A percentile compares a stretch with the other conserved stretches of the same genome.
These are phyloP conservation scores for Megalurothrips usitatus DNA, from an alignment of 2,888 invertebrate species.

Conservation along the genomic window DNA sequence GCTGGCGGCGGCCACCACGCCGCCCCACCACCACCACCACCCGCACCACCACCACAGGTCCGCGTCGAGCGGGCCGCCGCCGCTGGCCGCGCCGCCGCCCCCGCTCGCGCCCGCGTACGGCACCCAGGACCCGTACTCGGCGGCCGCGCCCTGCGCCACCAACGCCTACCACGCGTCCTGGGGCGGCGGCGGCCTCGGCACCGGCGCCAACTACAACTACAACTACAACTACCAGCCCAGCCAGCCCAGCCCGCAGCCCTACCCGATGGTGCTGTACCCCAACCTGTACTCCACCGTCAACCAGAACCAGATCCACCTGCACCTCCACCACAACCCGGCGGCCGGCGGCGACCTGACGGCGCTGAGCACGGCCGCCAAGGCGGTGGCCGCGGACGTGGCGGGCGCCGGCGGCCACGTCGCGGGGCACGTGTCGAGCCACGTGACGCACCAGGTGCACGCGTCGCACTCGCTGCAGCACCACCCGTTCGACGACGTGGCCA, in stretches of 20 bases:
- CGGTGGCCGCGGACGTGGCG: slow-evolving; percentile 27
- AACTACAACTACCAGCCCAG: slow-evolving; percentile 59
- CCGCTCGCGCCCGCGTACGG: slow-evolving; percentile 34
- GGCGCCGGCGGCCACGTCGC: slow-evolving; percentile 29
- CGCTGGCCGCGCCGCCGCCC: slow-evolving; percentile 29
- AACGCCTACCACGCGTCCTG: slow-evolving; percentile 49
- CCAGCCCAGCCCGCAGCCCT: slow-evolving; percentile 45
- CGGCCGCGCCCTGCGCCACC: slow-evolving; percentile 43
- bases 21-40: slow-evolving; percentile 33
- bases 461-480: slow-evolving; percentile 34
- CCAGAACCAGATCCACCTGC: slow-evolving; percentile 81
- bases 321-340: slow-evolving; percentile 53
- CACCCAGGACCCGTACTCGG: slow-evolving; percentile 30
- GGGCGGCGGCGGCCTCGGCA: slow-evolving; percentile 34
- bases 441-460: slow-evolving; percentile 32
- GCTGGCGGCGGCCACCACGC: slow-evolving; percentile 21
- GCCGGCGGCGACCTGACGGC: slow-evolving; percentile 32
- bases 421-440: neutral
- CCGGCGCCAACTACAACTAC: slow-evolving; percentile 61
- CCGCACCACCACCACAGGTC: slow-evolving; percentile 53
- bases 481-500: slow-evolving; percentile 39
- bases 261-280: slow-evolving; percentile 70
- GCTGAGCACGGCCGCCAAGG: slow-evolving; percentile 32
- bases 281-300: slow-evolving; percentile 79
- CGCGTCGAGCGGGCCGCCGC: slow-evolving; percentile 35